These are phyloP conservation scores for Leptoteleia sp. DNA, from an alignment of 1,140 invertebrate genomes.

Conservation along the genomic window DNA sequence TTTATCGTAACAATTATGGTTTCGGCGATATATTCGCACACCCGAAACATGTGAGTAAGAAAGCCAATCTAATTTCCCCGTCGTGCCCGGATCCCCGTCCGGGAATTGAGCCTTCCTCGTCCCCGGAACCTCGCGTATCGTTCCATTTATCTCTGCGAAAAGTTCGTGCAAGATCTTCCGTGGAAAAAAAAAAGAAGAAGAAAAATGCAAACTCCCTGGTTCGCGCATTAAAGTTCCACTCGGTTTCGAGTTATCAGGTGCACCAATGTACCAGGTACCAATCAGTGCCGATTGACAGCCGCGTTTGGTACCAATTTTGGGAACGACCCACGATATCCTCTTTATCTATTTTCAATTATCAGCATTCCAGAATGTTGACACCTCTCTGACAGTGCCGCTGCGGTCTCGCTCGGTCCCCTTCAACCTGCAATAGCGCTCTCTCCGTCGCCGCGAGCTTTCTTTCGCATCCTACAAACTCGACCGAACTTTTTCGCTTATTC, in stretches of 20 bases:
- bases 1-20: conserved; percentile 78
- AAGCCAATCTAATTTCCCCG: conserved; percentile 9
- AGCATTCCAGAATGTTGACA: conserved; percentile 80
- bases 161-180: conserved; percentile 25
- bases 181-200: conserved; percentile 9
- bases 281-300: not conserved
- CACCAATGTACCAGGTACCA: no score
- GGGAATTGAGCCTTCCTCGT: not conserved
- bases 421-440: not conserved
- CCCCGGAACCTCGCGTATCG: not conserved
- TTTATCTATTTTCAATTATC: conserved; percentile 68
- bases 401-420: conserved; percentile 12
- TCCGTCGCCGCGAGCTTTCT: conserved; percentile 6
- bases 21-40: conserved; percentile 65
- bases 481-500: conserved; percentile 13
- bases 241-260: not conserved
- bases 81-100: not conserved
- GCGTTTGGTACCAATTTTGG: not conserved
- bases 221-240: conserved; percentile 4
- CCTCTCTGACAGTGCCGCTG: conserved; percentile 71
- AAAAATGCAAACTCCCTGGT: no score
- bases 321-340: not conserved
- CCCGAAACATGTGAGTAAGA: conserved; percentile 74
- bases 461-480: conserved; percentile 18
- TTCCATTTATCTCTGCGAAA: conserved; percentile 13